These are phyloP conservation scores for Cryptoblepharus egeriae DNA, from an alignment of 2,797 vertebrate genomes.

Conservation along the genomic window DNA sequence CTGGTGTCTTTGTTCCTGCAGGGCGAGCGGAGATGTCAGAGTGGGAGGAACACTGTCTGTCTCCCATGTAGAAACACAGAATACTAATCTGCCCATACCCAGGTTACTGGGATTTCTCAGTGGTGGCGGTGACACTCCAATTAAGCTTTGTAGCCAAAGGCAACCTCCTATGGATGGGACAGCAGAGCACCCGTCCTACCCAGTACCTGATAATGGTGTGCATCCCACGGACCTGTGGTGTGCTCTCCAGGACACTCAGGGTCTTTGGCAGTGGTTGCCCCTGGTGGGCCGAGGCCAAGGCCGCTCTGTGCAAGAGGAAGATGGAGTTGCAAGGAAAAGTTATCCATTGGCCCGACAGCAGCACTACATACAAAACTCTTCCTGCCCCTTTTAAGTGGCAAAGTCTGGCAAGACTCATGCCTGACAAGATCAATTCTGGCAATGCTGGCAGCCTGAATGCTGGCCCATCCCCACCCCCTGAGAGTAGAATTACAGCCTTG, in stretches of 20 bases:
- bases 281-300: slow-evolving; percentile 85
- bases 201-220: slow-evolving; percentile 89
- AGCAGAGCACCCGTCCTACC: no score
- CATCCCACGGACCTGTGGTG: slow-evolving; percentile 86
- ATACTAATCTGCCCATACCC: fast-evolving
- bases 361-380: no score
- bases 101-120: fast-evolving
- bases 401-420: not conserved
- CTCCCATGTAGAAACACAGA: fast-evolving
- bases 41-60: not conserved
- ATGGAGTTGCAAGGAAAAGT: no score
- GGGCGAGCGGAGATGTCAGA: not conserved
- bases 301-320: slow-evolving; percentile 64
- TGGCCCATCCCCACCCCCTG: fast-evolving
- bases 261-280: slow-evolving; percentile 85
- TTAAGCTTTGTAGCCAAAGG: no score
- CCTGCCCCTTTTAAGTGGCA: no score
- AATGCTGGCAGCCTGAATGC: not conserved
- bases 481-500: not conserved
- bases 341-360: not conserved
- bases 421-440: no score
- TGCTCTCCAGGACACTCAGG: slow-evolving; percentile 84
- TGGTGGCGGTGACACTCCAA: fast-evolving
- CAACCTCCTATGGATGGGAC: not conserved
- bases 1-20: slow-evolving; percentile 91